Percentiles rank a stretch among this genome's conserved stretches.
Conservation (phyloP, 2,113 vertebrate species). For the Chamaetylas fuelleborni region DNA sequence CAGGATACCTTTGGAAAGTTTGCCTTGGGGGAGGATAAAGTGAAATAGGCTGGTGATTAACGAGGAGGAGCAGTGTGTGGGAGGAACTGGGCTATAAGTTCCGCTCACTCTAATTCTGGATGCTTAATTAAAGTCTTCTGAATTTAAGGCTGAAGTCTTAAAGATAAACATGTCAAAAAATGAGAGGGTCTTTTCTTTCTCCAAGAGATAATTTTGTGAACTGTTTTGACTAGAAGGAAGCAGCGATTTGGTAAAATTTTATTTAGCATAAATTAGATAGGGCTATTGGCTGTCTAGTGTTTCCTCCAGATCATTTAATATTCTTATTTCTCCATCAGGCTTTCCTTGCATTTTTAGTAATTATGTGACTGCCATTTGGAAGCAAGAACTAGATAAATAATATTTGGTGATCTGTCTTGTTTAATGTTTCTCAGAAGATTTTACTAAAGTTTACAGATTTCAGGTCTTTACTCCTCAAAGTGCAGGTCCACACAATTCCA, state of each 20-base stretch:
- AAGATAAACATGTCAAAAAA: slow-evolving; percentile 8
- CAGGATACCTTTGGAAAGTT: background rate
- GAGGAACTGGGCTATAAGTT: slow-evolving; percentile 6
- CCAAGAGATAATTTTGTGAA: background rate
- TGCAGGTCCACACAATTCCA: background rate
- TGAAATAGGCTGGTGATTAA: background rate
- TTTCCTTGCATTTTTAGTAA: background rate
- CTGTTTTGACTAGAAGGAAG: slow-evolving; percentile 8
- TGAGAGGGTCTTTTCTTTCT: slow-evolving; percentile 2
- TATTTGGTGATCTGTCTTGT: background rate
- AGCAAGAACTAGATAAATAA: background rate
- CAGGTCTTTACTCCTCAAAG: background rate
- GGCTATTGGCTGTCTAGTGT: background rate
- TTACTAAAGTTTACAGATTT: background rate
- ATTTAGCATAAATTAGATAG: background rate
- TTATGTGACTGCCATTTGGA: background rate
- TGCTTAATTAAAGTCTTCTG: slow-evolving; percentile 25
- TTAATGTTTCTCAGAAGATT: background rate
- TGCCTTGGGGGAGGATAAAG: background rate
- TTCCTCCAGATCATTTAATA: background rate
- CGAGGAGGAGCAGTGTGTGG: background rate
- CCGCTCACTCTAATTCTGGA: background rate
- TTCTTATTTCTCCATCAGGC: background rate
- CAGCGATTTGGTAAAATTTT: background rate
- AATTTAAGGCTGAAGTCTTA: background rate